These are phyloP conservation scores for Chrysolina americana DNA, from an alignment of 2,888 invertebrate species.

Conservation along the genomic window DNA sequence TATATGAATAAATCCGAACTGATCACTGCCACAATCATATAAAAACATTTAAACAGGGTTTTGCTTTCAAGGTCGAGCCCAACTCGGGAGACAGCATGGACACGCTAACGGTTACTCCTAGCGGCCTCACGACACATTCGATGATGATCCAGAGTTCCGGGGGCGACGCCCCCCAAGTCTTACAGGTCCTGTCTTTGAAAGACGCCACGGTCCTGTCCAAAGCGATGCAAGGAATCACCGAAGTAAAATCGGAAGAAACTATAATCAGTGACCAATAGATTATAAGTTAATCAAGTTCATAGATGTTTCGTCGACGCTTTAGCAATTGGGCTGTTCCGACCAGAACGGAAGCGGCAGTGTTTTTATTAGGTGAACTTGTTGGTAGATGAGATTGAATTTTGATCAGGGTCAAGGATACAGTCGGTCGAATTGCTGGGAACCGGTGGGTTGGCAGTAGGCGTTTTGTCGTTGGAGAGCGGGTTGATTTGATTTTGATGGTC, in stretches of 20 bases:
- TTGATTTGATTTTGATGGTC: no score
- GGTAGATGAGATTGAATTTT: slow-evolving; percentile 1
- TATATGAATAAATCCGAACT: not conserved
- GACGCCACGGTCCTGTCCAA: slow-evolving; percentile 87
- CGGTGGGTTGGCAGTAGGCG: not conserved
- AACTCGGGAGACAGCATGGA: slow-evolving; percentile 81
- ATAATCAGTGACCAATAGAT: slow-evolving; percentile 70
- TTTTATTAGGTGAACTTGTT: slow-evolving; percentile 14
- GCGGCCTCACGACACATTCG: slow-evolving; percentile 80
- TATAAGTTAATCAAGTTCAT: slow-evolving; percentile 44
- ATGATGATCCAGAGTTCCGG: slow-evolving; percentile 84
- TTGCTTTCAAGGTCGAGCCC: slow-evolving; percentile 78
- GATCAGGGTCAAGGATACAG: not conserved
- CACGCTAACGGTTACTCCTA: slow-evolving; percentile 80
- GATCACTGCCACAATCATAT: not conserved
- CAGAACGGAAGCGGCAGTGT: not conserved
- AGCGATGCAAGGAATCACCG: slow-evolving; percentile 81
- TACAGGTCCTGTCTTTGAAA: slow-evolving; percentile 89
- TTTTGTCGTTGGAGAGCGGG: no score
- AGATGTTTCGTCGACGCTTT: slow-evolving; percentile 36
- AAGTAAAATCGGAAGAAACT: slow-evolving; percentile 82
- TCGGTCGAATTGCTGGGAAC: not conserved
- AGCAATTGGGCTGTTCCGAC: slow-evolving; percentile 25
- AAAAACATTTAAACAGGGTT: slow-evolving; percentile 25
- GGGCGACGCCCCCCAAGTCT: slow-evolving; percentile 82